A percentile compares a stretch with the other conserved stretches of the same genome.
These are phyloP conservation scores for Mesocentrotus franciscanus DNA, from an alignment of 53 echinoderm and acorn worm genomes.

Conservation along the genomic window DNA sequence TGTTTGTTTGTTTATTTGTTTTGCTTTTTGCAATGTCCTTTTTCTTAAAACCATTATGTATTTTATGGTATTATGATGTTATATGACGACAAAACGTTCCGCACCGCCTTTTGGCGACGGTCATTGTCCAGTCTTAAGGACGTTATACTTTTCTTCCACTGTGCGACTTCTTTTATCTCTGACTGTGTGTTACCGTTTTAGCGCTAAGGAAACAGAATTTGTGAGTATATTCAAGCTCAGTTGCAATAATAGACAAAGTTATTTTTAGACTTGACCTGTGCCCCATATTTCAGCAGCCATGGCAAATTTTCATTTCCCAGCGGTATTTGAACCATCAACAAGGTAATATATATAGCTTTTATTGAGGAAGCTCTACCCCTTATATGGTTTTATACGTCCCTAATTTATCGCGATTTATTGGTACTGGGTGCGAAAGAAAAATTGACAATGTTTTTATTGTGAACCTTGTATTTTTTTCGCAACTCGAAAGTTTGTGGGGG, in stretches of 20 bases:
- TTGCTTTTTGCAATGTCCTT: too few relatives aligned
- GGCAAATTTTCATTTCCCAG: neutral
- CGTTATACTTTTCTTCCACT: too few relatives aligned
- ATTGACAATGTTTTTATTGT: too few relatives aligned
- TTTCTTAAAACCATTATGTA: too few relatives aligned
- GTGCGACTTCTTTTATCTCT: too few relatives aligned
- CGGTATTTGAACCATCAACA: neutral
- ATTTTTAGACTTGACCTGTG: neutral
- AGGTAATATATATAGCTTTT: neutral
- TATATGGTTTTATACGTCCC: neutral
- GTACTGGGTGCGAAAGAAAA: neutral
- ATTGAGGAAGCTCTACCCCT: neutral
- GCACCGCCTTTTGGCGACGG: too few relatives aligned
- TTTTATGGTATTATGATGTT: too few relatives aligned
- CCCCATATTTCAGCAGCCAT: neutral
- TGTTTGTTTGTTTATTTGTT: too few relatives aligned
- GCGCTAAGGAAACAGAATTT: neutral
- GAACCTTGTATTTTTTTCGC: too few relatives aligned
- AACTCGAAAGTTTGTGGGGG: neutral
- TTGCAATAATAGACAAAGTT: neutral
- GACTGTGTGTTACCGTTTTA: neutral
- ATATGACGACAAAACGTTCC: too few relatives aligned
- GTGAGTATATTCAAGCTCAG: neutral
- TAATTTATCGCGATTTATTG: neutral
- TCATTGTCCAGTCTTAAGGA: too few relatives aligned